Conservation (phyloP, 2,797 vertebrate genomes). For the Neoniphon sammara region DNA sequence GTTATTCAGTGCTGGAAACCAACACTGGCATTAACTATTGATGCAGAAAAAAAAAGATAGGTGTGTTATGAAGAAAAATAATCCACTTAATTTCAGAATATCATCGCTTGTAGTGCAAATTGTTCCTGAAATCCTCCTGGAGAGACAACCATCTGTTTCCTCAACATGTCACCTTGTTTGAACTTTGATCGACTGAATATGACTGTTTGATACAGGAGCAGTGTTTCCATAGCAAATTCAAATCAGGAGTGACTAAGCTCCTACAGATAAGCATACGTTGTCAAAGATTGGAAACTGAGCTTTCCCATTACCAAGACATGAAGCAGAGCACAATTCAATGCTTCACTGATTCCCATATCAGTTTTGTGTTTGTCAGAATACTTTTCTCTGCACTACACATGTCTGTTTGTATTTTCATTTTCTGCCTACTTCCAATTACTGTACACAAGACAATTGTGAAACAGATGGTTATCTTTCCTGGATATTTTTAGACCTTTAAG, state of each 20-base stretch:
- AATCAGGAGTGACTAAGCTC: constrained; percentile 10
- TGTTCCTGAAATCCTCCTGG: not conserved
- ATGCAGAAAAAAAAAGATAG: constrained; percentile 7
- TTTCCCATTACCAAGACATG: constrained; percentile 56
- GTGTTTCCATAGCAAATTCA: constrained; percentile 32
- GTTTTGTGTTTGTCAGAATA: constrained; percentile 40
- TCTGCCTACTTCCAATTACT: constrained; percentile 48
- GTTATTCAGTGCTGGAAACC: constrained; percentile 20
- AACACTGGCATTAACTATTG: constrained; percentile 31
- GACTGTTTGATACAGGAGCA: constrained; percentile 34
- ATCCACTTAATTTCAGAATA: constrained; percentile 12
- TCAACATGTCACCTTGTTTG: constrained; percentile 19
- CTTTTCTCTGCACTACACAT: constrained; percentile 44
- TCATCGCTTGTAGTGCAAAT: constrained; percentile 13
- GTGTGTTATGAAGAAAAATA: constrained; percentile 34
- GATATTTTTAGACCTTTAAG: constrained; percentile 67
- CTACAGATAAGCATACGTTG: constrained; percentile 28
- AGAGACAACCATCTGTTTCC: constrained; percentile 17
- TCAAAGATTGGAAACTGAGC: constrained; percentile 39
- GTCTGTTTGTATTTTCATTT: constrained; percentile 53
- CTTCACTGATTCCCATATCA: constrained; percentile 49
- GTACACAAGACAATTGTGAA: constrained; percentile 64
- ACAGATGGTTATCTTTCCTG: constrained; percentile 62
- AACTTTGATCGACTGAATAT: constrained; percentile 28
- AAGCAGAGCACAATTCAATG: constrained; percentile 49